Evolutionary conservation across 1,140 invertebrate genomes (phyloP), one percentile per base, ranked within the genome.

Genomic region (Eulimnadia texana): DNA sequence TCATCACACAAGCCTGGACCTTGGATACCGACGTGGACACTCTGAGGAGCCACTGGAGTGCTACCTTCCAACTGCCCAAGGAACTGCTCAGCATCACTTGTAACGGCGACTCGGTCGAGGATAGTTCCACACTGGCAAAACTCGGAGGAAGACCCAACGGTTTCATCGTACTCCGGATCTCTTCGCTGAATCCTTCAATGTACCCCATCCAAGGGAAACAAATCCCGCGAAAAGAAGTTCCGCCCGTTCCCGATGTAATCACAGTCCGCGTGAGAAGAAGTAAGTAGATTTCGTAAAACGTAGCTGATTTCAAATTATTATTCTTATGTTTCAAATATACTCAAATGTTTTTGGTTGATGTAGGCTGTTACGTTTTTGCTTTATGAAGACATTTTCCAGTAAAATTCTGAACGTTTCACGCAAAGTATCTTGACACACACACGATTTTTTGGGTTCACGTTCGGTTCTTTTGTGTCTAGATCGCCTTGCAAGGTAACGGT

Each of bases 1-100:
- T 57, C 55, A 33, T 57, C 55, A 57, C 55, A 29, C 25, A 57
- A 20, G 55, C 55, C 55, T 57, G 55, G 55, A 57, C 55, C 20
- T 27, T 33, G 27, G 24, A 9, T 9, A 33, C 55, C 27, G 22
- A 27, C 55, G 28, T 33, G 1, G 55, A 33, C 25, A 29, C 55
- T 20, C 55, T 57, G 27, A 28, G 33, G 6, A 33, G 22, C 27
- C 55, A 33, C 33, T 27, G 25, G 16, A 29, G 27, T 11, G 20
- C 27, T 13, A 57, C 33, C 24, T 27, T 57, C 16, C 27, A 57
- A 33, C 55, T 57, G 24, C 55, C 55, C 25, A 33, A 29, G 27
- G 28, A 19, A 23, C 22, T 33, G 11, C 28, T 57, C 3, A 23
- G 19, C 11, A 27, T 57, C 25, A 57, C 10, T 9, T 33, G 33